Base-by-base conservation (phyloP, 2,797 vertebrate species). In the Limosa lapponica region DNA sequence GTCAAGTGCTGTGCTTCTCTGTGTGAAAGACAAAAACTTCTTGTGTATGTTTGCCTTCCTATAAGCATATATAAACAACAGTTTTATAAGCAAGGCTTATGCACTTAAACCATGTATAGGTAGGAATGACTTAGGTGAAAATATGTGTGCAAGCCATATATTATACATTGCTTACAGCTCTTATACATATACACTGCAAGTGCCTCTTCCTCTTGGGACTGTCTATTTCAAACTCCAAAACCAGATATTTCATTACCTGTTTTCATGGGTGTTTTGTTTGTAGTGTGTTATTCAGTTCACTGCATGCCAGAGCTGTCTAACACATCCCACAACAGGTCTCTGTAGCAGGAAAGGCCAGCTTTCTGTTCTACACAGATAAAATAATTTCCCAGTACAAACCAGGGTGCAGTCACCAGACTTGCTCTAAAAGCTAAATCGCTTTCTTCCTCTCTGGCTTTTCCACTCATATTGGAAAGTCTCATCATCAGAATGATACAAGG, bases 241-340 rank as follows among this genome's bases (percentile, higher is more conserved):
- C 17, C 8, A 67, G 18, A 52, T 37, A 11, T 4, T 79, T 79
- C 20, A 27, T 64, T 28, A 32, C 3, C 2, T 46, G 2, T 49
- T 88, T 73, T 17, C 30, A 19, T 25, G 15, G 4, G 22, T 11
- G 74, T 74, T 36, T 5, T 9, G 10, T 70, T 52, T 65, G 8
- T 20, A 51, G 14, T 27, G 3, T n/a, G 8, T 71, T 87, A 24
- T 34, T 67, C 54, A 57, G 16, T n/a, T 52, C 14, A 32, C 14
- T 75, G 13, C 34, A 64, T 72, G 13, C 5, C 54, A 69, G 32
- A 61, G 3, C 44, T 83, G 13, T 81, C 57, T 87, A 39, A 46
- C 10, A 20, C 11, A 58, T 80, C 30, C 25, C 57, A 71, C 30
- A 39, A 19, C 0, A 0, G 2, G 18, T 57, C 36, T 82, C 41